These are phyloP conservation scores for Phyllopteryx taeniolatus DNA, from an alignment of 2,113 vertebrate species.

Conservation along the genomic window DNA sequence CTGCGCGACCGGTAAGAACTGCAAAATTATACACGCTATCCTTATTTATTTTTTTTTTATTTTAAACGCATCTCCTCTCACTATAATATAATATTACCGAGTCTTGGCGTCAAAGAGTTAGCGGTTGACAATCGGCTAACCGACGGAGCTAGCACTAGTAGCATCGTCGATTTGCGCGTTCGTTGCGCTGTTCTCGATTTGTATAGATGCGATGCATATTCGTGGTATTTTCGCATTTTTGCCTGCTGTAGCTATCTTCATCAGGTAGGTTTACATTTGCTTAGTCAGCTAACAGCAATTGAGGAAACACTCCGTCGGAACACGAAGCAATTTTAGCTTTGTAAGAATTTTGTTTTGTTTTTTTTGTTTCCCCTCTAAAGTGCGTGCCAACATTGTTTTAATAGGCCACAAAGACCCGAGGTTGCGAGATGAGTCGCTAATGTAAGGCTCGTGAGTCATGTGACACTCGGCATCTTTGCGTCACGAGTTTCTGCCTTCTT, in stretches of 20 bases:
- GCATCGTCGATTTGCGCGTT: conserved; percentile 13
- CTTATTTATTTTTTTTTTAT: neutral
- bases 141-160: conserved; percentile 12
- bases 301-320: too few relatives aligned
- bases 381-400: neutral
- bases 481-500: conserved; percentile 44
- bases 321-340: neutral
- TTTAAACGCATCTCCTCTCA: neutral
- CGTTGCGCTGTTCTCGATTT: neutral
- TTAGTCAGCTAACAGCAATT: neutral
- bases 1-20: conserved; percentile 35
- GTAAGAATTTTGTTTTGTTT: neutral
- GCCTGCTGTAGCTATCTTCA: neutral
- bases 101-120: neutral
- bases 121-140: neutral
- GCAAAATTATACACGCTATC: fast-evolving
- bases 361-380: neutral
- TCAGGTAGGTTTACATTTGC: neutral
- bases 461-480: conserved; percentile 33
- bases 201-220: neutral
- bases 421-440: neutral
- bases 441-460: conserved; percentile 24
- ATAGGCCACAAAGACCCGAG: neutral
- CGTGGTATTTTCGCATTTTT: neutral
- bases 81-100: neutral